Percentiles rank a stretch among this genome's conserved stretches.
Evolutionary conservation across 2,888 invertebrate genomes (phyloP).

Genomic region (Apeira syringaria): DNA sequence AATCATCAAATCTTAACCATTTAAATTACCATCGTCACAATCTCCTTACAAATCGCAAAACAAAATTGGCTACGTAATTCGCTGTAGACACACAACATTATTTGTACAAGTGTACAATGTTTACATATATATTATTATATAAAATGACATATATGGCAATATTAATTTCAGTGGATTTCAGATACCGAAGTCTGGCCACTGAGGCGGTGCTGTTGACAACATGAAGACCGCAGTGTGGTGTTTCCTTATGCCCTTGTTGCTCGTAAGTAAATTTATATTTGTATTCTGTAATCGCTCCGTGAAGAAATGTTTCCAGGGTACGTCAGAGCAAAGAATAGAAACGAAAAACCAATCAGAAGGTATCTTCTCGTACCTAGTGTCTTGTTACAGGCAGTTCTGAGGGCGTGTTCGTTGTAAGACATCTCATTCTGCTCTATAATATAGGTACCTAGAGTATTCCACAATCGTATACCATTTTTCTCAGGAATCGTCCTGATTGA

Average conservation of each 20-base stretch:
- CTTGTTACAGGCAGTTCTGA: too few relatives aligned
- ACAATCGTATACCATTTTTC: too few relatives aligned
- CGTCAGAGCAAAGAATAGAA: too few relatives aligned
- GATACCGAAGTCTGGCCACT: slow-evolving; percentile 42
- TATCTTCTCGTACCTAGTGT: too few relatives aligned
- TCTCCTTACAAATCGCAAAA: slow-evolving; percentile 3
- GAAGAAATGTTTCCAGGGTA: background rate
- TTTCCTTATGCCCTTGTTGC: slow-evolving; percentile 31
- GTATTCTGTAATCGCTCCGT: too few relatives aligned
- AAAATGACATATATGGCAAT: slow-evolving; percentile 26
- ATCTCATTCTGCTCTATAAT: too few relatives aligned
- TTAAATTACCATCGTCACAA: background rate
- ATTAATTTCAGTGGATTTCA: slow-evolving; percentile 37
- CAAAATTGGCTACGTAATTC: slow-evolving; percentile 16
- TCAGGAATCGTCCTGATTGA: too few relatives aligned
- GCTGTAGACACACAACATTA: background rate
- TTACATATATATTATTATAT: slow-evolving; percentile 36
- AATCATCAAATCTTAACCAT: background rate
- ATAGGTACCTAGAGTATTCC: too few relatives aligned
- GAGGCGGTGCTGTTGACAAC: slow-evolving; percentile 17
- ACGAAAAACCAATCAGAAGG: too few relatives aligned
- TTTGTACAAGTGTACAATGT: slow-evolving; percentile 33
- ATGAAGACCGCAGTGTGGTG: slow-evolving; percentile 22
- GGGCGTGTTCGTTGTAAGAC: too few relatives aligned
- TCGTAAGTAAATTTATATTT: slow-evolving; percentile 37